These are phyloP conservation scores for Odobenus rosmarus DNA, from an alignment of 2,113 vertebrate species.

Conservation along the genomic window DNA sequence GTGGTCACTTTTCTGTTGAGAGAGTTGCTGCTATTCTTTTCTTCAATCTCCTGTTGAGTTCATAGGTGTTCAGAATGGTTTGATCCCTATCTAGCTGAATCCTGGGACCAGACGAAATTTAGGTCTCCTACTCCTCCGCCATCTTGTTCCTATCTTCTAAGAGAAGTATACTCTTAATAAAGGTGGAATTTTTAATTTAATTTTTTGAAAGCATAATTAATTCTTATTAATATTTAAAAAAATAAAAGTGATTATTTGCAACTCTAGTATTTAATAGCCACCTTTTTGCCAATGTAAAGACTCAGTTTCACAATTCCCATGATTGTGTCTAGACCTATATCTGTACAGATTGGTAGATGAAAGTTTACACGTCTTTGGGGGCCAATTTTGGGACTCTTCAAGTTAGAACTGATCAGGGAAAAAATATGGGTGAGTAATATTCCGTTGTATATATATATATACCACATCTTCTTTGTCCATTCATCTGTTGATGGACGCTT, in stretches of 20 bases:
- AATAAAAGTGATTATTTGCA: not conserved
- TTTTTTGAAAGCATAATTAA: not conserved
- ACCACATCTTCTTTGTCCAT: not conserved
- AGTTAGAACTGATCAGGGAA: not conserved
- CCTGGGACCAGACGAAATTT: too few relatives aligned
- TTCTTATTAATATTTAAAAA: not conserved
- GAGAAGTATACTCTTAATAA: not conserved
- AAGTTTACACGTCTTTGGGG: not conserved
- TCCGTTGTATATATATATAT: not conserved
- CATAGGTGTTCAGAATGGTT: too few relatives aligned
- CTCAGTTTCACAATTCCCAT: not conserved
- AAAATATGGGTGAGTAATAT: not conserved
- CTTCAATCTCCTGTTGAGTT: too few relatives aligned
- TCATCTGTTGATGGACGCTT: not conserved
- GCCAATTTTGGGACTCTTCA: not conserved
- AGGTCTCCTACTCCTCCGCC: too few relatives aligned
- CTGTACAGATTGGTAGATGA: not conserved
- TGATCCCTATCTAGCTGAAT: too few relatives aligned
- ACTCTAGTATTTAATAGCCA: not conserved
- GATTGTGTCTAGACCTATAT: not conserved
- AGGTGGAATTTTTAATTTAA: not conserved
- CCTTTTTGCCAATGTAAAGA: not conserved
- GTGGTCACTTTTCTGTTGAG: too few relatives aligned
- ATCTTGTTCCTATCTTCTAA: too few relatives aligned
- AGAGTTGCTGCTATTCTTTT: too few relatives aligned